Base-by-base conservation (phyloP, 53 echinoderm and acorn worm genomes). In the Henricia sp. region DNA sequence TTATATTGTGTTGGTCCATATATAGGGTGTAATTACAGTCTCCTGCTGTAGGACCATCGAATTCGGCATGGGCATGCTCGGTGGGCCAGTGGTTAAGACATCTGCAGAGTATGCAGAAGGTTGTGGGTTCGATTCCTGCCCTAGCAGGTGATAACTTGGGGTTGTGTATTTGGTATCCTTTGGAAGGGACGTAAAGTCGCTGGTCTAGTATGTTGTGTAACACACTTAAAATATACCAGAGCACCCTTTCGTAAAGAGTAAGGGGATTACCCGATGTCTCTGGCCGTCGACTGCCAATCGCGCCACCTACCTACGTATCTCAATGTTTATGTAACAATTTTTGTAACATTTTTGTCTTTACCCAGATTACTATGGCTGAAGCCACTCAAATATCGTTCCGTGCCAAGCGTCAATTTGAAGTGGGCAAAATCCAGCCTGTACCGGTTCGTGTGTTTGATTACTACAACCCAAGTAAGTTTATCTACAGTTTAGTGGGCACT, bases 361-460 rank as follows among this genome's bases (percentile, higher is more conserved):
- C 16, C 27, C 52, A 92, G 92, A 89, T 92, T 25, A 60, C 88
- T 17, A 68, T 64, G 37, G 52, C 78, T 33, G 74, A 59, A 57
- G 6, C 24, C 37, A 74, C 82, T 8, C 83, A 77, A 29, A 70
- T 83, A 0, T 50, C 39, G 0, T 75, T 93, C 68, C 50, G 44
- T 12, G 86, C 83, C n/a, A 52, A 36, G 30, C 86, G 89, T 19
- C 52, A 40, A 21, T 72, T 73, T 59, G 41, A 55, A 5, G 93
- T 93, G 27, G 90, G 89, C 42, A 82, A 83, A n/a, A 71, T 86
- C 3, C 93, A 93, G 43, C 93, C 93, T 1, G 89, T 90, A 6
- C 86, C 87, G 17, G 77, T 90, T 23, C 57, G 58, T n/a, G 75
- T 93, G 2, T 90, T 76, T 43, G 90, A 93, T 83, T 93, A 90